Evolutionary conservation across 1,140 invertebrate genomes (phyloP).

Genomic region (Calliopsis andreniformis): DNA sequence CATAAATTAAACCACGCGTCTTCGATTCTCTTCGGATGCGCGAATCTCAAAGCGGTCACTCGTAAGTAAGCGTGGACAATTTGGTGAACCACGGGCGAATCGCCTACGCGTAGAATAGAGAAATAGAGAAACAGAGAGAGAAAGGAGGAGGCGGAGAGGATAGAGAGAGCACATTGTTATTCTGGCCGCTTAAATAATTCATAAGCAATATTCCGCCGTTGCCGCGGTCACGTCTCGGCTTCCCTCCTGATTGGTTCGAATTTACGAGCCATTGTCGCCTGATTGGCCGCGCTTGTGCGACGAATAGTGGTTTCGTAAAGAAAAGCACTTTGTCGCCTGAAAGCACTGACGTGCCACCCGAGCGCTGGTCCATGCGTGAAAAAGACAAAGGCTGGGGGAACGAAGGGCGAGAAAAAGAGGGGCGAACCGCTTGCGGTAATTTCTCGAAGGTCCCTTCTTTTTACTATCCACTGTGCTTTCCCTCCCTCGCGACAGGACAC

Average conservation of each 20-base stretch:
- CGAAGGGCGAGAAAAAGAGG: conserved; percentile 32
- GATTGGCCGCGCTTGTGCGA: conserved; percentile 79
- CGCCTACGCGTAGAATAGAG: not conserved
- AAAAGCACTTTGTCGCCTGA: conserved; percentile 75
- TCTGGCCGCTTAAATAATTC: conserved; percentile 79
- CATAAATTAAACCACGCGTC: conserved; percentile 39
- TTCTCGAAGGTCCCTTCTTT: conserved; percentile 45
- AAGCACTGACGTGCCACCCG: conserved; percentile 63
- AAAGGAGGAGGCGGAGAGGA: conserved; percentile 1
- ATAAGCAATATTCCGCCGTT: conserved; percentile 78
- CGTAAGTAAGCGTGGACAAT: not conserved
- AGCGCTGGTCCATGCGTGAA: conserved; percentile 39
- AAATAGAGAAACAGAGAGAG: not conserved
- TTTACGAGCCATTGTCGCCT: conserved; percentile 80
- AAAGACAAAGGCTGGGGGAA: conserved; percentile 24
- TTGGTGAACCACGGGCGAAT: not conserved
- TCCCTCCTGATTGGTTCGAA: conserved; percentile 78
- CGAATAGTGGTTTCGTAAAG: conserved; percentile 71
- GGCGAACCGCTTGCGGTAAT: conserved; percentile 66
- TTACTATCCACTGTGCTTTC: conserved; percentile 4
- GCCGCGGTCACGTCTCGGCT: conserved; percentile 77
- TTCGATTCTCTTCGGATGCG: too few species aligned
- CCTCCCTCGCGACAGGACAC: conserved; percentile 18
- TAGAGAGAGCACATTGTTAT: conserved; percentile 55
- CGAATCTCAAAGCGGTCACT: not conserved